Base-by-base conservation (phyloP, 2,113 vertebrate species). In the Petaurus breviceps region DNA sequence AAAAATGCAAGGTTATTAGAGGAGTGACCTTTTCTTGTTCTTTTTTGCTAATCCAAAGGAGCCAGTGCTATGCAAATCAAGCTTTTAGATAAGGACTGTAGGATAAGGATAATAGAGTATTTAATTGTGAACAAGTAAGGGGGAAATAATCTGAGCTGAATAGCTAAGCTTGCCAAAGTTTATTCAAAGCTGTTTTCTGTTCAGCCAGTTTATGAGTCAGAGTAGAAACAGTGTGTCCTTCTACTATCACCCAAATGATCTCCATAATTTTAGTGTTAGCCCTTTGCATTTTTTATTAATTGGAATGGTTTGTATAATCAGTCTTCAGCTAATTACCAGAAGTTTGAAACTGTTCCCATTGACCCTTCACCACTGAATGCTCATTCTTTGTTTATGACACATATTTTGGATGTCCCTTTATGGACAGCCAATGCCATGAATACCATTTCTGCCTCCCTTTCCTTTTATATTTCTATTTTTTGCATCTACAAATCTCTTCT, bases 1-100 rank as follows among this genome's bases (percentile, higher is more conserved):
- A 96, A 94, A 94, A 53, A 92, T 91, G 23, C 47, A 50, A 93
- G 28, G 84, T 97, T 97, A 11, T 97, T 95, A 91, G 61, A 94
- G 93, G 94, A 95, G 53, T 93, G n/a, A 93, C 31, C 50, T 97
- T 95, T 25, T 52, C 28, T 96, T 97, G 51, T 94, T 91, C n/a
- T 43, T 84, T 84, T 84, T 84, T 23, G n/a, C 37, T 43, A 84
- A 84, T 43, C 37, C 31, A 90, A 95, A 61, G 16, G 31, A 96
- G 31, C 23, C 92, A 91, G 50, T 91, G 19, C 28, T 94, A 92
- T 93, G 91, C 51, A 95, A 92, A 95, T 96, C 55, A 91, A 22
- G 52, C 57, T 26, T 5, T 95, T 97, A 95, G 95, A 89, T 92
- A 95, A 50, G 43, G 95, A 2, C 25, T 94, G 89, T 47, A 97